Percentiles rank a stretch among this genome's conserved stretches.
phyloP scores from a whole-genome alignment of 2,113 vertebrate species.

The Bubo scandiacus region DNA sequence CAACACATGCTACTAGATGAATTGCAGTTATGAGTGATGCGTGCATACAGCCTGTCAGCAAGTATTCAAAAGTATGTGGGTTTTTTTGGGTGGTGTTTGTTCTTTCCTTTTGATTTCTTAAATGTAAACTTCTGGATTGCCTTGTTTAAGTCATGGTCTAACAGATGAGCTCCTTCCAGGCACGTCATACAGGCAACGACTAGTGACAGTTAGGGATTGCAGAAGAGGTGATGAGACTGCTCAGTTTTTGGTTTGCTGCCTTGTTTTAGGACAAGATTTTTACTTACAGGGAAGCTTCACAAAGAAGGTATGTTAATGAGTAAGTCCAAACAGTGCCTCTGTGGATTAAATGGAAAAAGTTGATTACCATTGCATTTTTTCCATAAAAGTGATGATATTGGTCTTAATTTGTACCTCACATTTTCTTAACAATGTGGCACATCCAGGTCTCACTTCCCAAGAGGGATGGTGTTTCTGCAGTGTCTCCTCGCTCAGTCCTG shows the following conservation, averaged over 20 bases:
- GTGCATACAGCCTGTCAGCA: not conserved
- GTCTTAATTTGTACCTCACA: not conserved
- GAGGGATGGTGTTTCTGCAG: not conserved
- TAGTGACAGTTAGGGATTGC: not conserved
- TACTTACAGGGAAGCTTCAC: not conserved
- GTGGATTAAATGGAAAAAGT: not conserved
- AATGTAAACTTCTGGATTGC: not conserved
- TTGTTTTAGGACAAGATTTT: not conserved
- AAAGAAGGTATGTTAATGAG: not conserved
- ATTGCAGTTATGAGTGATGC: not conserved
- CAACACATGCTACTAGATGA: not conserved
- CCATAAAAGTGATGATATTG: not conserved
- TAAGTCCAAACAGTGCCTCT: not conserved
- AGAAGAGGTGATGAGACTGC: not conserved
- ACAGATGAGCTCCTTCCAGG: not conserved
- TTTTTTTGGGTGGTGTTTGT: not conserved
- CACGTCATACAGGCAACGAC: not conserved
- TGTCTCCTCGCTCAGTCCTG: not conserved
- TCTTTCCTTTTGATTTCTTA: not conserved
- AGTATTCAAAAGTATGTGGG: not conserved
- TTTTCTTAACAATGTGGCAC: rapidly evolving
- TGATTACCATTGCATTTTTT: not conserved
- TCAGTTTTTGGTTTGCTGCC: not conserved
- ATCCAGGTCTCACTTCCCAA: not conserved
- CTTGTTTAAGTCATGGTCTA: not conserved